Evolutionary conservation across 2,797 vertebrate genomes (phyloP).

Genomic region (Danio jaintianensis): DNA sequence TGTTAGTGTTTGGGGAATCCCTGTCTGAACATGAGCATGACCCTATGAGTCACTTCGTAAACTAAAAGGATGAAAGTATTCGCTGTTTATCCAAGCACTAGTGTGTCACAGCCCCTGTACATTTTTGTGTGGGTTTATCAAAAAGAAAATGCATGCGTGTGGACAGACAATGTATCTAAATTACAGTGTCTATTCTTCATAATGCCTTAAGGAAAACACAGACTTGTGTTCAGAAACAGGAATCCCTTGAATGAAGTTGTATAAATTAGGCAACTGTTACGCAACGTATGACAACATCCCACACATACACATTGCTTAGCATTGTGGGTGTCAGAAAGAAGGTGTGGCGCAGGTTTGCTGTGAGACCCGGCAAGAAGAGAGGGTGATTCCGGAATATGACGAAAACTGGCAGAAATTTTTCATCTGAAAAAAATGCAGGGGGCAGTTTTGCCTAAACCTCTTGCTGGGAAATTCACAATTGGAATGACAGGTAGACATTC

Average conservation of each 20-base stretch:
- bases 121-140: conserved; percentile 28
- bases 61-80: conserved; percentile 47
- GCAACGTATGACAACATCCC: conserved; percentile 21
- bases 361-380: not conserved
- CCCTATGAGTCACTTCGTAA: conserved; percentile 59
- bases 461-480: conserved; percentile 41
- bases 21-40: conserved; percentile 52
- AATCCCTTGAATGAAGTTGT: conserved; percentile 30
- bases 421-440: not conserved
- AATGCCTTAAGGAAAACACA: conserved; percentile 24
- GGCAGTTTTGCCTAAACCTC: not conserved
- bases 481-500: conserved; percentile 2
- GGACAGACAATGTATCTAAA: not conserved
- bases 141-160: conserved; percentile 2
- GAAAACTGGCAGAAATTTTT: not conserved
- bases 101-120: not conserved
- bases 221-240: conserved; percentile 8
- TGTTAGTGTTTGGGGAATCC: conserved; percentile 54
- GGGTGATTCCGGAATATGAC: conserved; percentile 31
- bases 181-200: not conserved
- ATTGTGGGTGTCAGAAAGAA: not conserved
- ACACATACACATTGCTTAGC: conserved; percentile 9
- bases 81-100: conserved; percentile 36
- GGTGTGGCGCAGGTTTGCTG: conserved; percentile 30
- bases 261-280: conserved; percentile 43